phyloP scores from a whole-genome alignment of 2,113 vertebrate genomes.

The Tyrannus savana region DNA sequence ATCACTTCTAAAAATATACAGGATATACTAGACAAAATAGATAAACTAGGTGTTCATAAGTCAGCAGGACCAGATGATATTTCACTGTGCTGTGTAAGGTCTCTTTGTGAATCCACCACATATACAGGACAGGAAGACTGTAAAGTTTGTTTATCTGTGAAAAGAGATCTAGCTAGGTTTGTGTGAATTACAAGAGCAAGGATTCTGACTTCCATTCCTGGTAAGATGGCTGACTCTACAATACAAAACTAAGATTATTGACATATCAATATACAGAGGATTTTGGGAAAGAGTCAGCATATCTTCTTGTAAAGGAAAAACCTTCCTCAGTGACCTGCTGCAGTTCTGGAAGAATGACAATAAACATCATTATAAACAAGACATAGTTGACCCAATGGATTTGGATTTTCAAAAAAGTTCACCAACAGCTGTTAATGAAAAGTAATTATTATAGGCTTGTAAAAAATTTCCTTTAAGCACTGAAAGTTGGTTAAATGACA shows the following conservation, averaged over 20 bases:
- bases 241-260: neutral
- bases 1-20: neutral
- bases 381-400: neutral
- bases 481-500: neutral
- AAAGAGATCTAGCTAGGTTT: neutral
- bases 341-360: neutral
- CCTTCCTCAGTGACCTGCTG: neutral
- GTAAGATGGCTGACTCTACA: neutral
- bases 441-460: neutral
- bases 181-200: neutral
- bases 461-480: neutral
- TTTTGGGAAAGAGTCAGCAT: neutral
- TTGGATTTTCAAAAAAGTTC: neutral
- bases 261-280: fast-evolving
- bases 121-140: neutral
- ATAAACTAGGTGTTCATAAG: neutral
- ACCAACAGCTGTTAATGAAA: neutral
- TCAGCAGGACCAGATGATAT: neutral
- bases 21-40: neutral
- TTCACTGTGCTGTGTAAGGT: neutral
- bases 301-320: neutral
- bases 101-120: neutral
- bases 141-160: neutral
- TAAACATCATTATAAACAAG: neutral
- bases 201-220: neutral